Conservation (phyloP, 2,797 vertebrate genomes). For the Melanotaenia nigrans region DNA sequence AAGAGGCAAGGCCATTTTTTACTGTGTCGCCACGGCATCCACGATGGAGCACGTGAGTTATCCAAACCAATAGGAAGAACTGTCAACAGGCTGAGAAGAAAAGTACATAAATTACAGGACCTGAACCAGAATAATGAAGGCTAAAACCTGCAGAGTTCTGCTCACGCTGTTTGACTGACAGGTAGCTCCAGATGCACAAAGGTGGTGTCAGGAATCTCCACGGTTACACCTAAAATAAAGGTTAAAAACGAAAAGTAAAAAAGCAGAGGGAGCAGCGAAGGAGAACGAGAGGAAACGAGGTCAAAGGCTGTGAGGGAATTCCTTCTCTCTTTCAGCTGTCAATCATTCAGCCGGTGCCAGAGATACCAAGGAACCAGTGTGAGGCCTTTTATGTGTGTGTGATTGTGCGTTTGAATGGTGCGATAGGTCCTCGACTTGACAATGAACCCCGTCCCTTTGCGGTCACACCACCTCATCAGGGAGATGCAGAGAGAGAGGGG, state of each 20-base stretch:
- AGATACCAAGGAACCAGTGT: constrained; percentile 73
- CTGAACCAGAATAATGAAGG: neutral
- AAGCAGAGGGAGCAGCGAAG: constrained; percentile 12
- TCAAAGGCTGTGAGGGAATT: constrained; percentile 80
- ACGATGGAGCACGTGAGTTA: neutral
- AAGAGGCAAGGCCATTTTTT: fast-evolving
- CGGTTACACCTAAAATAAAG: constrained; percentile 17
- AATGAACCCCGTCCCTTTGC: constrained; percentile 75
- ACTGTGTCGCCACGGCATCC: neutral
- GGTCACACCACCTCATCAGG: constrained; percentile 75
- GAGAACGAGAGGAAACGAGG: constrained; percentile 68
- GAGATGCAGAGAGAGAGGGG: constrained; percentile 31
- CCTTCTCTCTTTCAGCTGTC: constrained; percentile 75
- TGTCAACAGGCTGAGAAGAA: neutral
- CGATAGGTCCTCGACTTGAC: constrained; percentile 69
- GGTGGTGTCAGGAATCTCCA: neutral
- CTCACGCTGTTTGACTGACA: neutral
- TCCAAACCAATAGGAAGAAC: neutral
- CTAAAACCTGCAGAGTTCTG: neutral
- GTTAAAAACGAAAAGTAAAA: constrained; percentile 45
- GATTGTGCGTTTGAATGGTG: constrained; percentile 64
- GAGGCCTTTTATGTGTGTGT: constrained; percentile 46
- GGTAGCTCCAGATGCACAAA: constrained; percentile 7
- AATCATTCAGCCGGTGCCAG: constrained; percentile 74
- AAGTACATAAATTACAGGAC: neutral